These are phyloP conservation scores for Ceuthmochares aereus DNA, from an alignment of 2,113 vertebrate genomes.

Conservation along the genomic window DNA sequence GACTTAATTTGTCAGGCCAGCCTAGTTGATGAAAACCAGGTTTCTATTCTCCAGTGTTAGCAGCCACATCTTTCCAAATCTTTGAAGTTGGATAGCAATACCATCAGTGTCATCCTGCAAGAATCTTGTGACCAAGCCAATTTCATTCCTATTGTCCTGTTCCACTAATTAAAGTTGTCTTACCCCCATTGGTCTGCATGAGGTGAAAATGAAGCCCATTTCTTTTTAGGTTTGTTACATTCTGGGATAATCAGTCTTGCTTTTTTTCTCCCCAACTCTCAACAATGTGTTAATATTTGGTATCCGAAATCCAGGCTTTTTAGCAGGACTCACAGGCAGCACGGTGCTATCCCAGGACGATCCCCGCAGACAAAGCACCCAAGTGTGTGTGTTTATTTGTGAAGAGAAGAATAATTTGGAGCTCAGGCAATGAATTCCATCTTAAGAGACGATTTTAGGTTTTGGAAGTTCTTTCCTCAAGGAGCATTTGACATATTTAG, in stretches of 20 bases:
- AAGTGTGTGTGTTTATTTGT: background rate
- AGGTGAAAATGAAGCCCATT: constrained; percentile 73
- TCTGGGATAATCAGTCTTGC: constrained; percentile 60
- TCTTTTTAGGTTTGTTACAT: constrained; percentile 75
- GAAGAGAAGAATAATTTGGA: background rate
- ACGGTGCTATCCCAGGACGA: background rate
- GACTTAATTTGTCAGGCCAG: constrained; percentile 97
- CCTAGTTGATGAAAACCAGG: constrained; percentile 86
- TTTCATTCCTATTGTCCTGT: constrained; percentile 84
- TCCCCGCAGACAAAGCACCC: background rate
- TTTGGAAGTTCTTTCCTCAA: constrained; percentile 41
- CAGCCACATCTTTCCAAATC: constrained; percentile 90
- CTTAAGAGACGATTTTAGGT: constrained; percentile 25
- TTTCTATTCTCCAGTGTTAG: constrained; percentile 89
- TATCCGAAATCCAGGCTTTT: constrained; percentile 38
- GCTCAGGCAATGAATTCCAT: background rate
- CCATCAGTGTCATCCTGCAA: constrained; percentile 83
- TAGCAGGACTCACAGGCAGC: background rate
- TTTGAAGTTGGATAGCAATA: constrained; percentile 83
- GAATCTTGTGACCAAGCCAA: constrained; percentile 84
- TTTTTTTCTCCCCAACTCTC: background rate
- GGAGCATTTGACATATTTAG: constrained; percentile 44
- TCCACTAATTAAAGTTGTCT: constrained; percentile 78
- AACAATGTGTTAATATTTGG: constrained; percentile 21
- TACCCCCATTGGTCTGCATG: constrained; percentile 60